Evolutionary conservation across 2,888 invertebrate species (phyloP).

Genomic region (Ectemnius cavifrons): DNA sequence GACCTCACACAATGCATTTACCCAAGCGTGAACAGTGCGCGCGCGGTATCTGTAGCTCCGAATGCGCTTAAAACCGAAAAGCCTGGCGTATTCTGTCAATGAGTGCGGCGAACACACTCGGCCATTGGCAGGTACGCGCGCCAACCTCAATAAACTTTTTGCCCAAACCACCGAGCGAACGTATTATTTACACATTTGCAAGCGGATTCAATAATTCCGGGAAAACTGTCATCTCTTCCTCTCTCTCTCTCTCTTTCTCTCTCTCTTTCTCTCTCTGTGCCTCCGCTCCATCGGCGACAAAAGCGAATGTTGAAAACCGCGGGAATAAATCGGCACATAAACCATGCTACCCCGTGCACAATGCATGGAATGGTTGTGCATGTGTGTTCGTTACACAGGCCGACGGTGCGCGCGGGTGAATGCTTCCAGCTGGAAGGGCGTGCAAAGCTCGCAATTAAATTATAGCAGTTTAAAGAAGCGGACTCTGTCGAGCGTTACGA

Average conservation of each 20-base stretch:
- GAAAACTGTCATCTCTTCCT: not conserved
- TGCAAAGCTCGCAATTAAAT: slow-evolving; percentile 6
- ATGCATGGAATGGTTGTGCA: too few relatives aligned
- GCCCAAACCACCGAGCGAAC: not conserved
- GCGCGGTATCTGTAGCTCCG: not conserved
- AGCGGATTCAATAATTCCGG: slow-evolving; percentile 1
- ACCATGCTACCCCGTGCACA: not conserved
- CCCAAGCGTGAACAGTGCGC: not conserved
- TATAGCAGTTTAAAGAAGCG: slow-evolving; percentile 2
- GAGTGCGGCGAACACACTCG: not conserved
- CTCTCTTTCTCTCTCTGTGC: too few relatives aligned
- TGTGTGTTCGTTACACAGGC: too few relatives aligned
- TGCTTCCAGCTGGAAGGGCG: not conserved
- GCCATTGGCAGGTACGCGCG: not conserved
- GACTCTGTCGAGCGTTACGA: slow-evolving; percentile 1
- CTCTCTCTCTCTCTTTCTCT: too few relatives aligned
- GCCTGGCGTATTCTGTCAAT: not conserved
- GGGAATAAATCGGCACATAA: not conserved
- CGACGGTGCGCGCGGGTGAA: too few relatives aligned
- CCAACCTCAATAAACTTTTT: not conserved
- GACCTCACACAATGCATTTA: not conserved
- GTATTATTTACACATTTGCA: slow-evolving; percentile 2
- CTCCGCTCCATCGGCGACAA: too few relatives aligned
- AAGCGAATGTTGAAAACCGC: not conserved
- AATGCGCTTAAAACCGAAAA: slow-evolving; percentile 4